Base-by-base conservation (phyloP, 2,888 invertebrate genomes). In the Scaptomyza cyrtandrae region DNA sequence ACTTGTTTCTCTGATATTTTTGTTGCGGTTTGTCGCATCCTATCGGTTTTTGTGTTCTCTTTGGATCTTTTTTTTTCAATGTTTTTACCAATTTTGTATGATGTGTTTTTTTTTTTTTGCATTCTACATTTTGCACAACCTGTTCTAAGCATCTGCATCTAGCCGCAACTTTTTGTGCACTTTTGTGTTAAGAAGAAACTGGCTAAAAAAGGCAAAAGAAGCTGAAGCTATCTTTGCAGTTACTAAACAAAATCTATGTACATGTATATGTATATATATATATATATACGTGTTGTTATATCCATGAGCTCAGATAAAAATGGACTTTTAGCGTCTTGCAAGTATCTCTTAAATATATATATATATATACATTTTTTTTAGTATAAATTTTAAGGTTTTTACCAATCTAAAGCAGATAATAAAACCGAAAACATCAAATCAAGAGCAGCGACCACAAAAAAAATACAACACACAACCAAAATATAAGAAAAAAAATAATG, bases 11-110 rank as follows among this genome's bases (percentile, higher is more conserved):
- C 27, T 7, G 66, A 19, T 72, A 49, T 64, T 55, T 62, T 61
- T 55, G 16, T 44, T 14, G 52, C 24, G 52, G 52, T 53, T 49
- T 60, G 56, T 68, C 56, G 49, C 64, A 46, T 61, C 53, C 60
- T 61, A 70, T 55, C 33, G 37, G 45, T 75, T 71, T 71, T 75
- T 66, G 19, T 19, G 57, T 48, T 48, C 19, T 19, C 19, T 19
- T 19, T 19, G 19, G 19, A 19, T 59, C 56, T 58, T 60, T 10
- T 63, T 65, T 58, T 50, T 49, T 49, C 35, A 31, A 48, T 59
- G 50, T 67, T 64, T 64, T 66, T 56, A 33, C 45, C 45, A 43
- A 39, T 33, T 46, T 54, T 33, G 35, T 37, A n/a, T 37, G 35
- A 27, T 27, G 27, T 37, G 48, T 35, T 48, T 45, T 52, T 49